Evolutionary conservation across 2,113 vertebrate genomes (phyloP).

Genomic region (Mastomys coucha): DNA sequence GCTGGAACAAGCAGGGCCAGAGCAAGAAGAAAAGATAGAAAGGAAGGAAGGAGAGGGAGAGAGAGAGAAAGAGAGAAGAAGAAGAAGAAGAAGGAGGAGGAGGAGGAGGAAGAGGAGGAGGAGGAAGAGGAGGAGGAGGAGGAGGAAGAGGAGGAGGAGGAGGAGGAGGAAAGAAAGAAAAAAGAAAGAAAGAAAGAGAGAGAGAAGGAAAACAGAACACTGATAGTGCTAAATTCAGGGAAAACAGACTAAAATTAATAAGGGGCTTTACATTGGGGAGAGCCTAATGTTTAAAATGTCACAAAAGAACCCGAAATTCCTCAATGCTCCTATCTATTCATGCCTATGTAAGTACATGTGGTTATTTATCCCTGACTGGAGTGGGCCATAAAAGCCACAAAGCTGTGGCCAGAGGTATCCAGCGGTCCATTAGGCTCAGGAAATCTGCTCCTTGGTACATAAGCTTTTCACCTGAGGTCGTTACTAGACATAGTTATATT

Average conservation of each 20-base stretch:
- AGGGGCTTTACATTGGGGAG: neutral
- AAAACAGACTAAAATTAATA: neutral
- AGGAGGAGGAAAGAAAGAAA: too few relatives aligned
- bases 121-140: too few relatives aligned
- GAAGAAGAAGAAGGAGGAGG: too few relatives aligned
- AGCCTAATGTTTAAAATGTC: neutral
- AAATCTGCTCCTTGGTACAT: neutral
- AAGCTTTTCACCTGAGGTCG: neutral
- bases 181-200: too few relatives aligned
- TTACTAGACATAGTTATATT: neutral
- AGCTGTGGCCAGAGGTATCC: neutral
- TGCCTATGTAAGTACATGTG: neutral
- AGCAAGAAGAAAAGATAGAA: too few relatives aligned
- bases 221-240: neutral
- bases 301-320: constrained; percentile 7
- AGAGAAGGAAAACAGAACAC: too few relatives aligned
- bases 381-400: neutral
- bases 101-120: too few relatives aligned
- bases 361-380: neutral
- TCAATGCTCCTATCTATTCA: neutral
- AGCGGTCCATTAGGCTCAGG: neutral
- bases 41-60: too few relatives aligned
- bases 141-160: too few relatives aligned
- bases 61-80: too few relatives aligned
- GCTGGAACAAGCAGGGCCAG: too few relatives aligned